Evolutionary conservation across 2,113 vertebrate species (phyloP).

Genomic region (Spea multiplicata): DNA sequence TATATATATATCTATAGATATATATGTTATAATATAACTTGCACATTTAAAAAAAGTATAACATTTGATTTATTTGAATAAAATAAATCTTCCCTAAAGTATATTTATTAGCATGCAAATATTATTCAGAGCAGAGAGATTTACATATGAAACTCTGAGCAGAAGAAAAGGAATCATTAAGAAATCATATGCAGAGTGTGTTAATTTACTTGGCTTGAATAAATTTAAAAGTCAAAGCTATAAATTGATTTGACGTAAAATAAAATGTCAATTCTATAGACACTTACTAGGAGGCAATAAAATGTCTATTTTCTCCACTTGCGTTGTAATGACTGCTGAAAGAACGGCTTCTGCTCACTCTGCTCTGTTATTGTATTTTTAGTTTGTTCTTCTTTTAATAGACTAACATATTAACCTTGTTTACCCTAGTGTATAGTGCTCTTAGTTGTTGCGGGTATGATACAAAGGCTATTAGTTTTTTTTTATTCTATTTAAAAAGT

Average conservation of each 20-base stretch:
- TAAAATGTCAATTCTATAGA: slow-evolving; percentile 35
- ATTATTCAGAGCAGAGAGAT: slow-evolving; percentile 4
- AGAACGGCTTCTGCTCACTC: background rate
- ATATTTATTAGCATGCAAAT: slow-evolving; percentile 9
- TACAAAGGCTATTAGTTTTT: background rate
- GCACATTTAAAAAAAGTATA: too few relatives aligned
- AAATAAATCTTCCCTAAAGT: too few relatives aligned
- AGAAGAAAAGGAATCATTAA: slow-evolving; percentile 24
- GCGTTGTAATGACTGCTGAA: slow-evolving; percentile 27
- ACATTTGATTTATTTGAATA: too few relatives aligned
- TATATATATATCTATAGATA: too few relatives aligned
- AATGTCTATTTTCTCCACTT: slow-evolving; percentile 27
- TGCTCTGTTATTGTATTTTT: background rate
- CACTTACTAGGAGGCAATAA: slow-evolving; percentile 26
- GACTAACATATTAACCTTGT: background rate
- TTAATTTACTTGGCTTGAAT: slow-evolving; percentile 32
- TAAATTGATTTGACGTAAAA: slow-evolving; percentile 42
- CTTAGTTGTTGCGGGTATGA: background rate
- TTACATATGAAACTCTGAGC: slow-evolving; percentile 18
- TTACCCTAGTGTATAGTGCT: background rate
- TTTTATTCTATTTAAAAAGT: background rate
- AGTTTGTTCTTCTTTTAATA: background rate
- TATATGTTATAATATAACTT: too few relatives aligned
- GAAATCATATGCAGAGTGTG: slow-evolving; percentile 27
- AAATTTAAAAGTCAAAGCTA: slow-evolving; percentile 40